phyloP scores from a whole-genome alignment of 1,140 invertebrate species.

The Hirudo medicinalis region DNA sequence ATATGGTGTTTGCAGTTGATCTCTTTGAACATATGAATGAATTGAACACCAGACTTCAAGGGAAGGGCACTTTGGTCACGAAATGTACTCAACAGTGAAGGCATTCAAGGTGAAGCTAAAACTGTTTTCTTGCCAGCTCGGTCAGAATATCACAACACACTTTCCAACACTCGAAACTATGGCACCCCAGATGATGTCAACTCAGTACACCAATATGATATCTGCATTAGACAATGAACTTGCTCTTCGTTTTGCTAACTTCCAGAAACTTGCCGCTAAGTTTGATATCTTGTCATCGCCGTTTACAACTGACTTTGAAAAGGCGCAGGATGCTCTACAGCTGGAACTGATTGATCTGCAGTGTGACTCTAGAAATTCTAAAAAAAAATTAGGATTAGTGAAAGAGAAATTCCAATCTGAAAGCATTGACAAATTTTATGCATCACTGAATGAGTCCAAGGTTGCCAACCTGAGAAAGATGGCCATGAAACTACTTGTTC shows the following conservation, averaged over 20 bases:
- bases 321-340: constrained; percentile 2
- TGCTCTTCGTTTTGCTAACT: neutral
- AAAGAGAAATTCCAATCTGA: constrained; percentile 11
- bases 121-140: no score
- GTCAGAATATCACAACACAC: constrained; percentile 8
- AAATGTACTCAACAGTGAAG: no score
- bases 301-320: constrained; percentile 7
- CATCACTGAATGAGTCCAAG: constrained; percentile 1
- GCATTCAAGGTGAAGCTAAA: no score
- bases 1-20: no score
- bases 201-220: constrained; percentile 3
- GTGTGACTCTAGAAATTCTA: constrained; percentile 12
- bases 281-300: constrained; percentile 9
- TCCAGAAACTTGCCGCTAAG: neutral
- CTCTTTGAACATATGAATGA: no score
- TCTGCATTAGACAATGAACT: constrained; percentile 10
- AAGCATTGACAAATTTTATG: constrained; percentile 8
- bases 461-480: constrained; percentile 10
- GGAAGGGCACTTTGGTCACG: no score
- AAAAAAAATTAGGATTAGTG: no score
- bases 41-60: no score
- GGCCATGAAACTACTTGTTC: constrained; percentile 5
- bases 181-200: constrained; percentile 11
- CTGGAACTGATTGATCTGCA: constrained; percentile 17
- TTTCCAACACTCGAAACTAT: constrained; percentile 12